Conservation (phyloP, 2,888 invertebrate species). For the Capitulum mitella region DNA sequence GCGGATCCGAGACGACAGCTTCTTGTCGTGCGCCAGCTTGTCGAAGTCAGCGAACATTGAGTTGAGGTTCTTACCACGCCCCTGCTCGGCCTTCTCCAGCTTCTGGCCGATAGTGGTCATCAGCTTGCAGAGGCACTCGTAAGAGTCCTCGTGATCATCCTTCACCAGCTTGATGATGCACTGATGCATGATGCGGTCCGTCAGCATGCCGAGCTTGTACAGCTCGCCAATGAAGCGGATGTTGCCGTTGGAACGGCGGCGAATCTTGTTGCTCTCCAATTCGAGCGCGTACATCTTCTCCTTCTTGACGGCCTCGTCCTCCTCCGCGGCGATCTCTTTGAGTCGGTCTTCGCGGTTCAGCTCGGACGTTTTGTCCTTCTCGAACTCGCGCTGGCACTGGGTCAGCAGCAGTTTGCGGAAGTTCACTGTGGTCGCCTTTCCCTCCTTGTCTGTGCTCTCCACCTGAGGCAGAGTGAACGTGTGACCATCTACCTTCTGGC, state of each 20-base stretch:
- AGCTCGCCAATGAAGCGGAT: slow-evolving; percentile 80
- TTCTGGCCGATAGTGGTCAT: slow-evolving; percentile 84
- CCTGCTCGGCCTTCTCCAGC: slow-evolving; percentile 51
- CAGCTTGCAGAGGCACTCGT: slow-evolving; percentile 87
- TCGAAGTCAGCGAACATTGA: slow-evolving; percentile 61
- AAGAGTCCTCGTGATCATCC: slow-evolving; percentile 70
- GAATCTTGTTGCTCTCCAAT: slow-evolving; percentile 67
- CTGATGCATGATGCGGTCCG: slow-evolving; percentile 80
- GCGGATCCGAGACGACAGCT: slow-evolving; percentile 51
- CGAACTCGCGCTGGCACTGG: slow-evolving; percentile 84
- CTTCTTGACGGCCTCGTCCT: background rate
- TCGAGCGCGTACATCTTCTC: slow-evolving; percentile 42
- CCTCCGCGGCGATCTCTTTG: slow-evolving; percentile 27
- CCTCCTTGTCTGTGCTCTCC: slow-evolving; percentile 47
- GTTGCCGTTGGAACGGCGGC: slow-evolving; percentile 80
- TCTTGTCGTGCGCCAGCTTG: slow-evolving; percentile 56
- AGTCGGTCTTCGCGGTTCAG: slow-evolving; percentile 49
- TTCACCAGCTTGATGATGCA: slow-evolving; percentile 66
- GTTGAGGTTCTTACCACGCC: slow-evolving; percentile 45
- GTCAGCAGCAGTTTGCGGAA: slow-evolving; percentile 71
- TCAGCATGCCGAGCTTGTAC: slow-evolving; percentile 83
- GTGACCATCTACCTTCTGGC: too few relatives aligned
- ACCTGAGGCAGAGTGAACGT: slow-evolving; percentile 36
- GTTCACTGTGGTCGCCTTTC: slow-evolving; percentile 46
- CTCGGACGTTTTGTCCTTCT: slow-evolving; percentile 69